A percentile compares a stretch with the other conserved stretches of the same genome.
Conservation (phyloP, 92 coral and sea anemone species). For the Phenganax subtilis region DNA sequence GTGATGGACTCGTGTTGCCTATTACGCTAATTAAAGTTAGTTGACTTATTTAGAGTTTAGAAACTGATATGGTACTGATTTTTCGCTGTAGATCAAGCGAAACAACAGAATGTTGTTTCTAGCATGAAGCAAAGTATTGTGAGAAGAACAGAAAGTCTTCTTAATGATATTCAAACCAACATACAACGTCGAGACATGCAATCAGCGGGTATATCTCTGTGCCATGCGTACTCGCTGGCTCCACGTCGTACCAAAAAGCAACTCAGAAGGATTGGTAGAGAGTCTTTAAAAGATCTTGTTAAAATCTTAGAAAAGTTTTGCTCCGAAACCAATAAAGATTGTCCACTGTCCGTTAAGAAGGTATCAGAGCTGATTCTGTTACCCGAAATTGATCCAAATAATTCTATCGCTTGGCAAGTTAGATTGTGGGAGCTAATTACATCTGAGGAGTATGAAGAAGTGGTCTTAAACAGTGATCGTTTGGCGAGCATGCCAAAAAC, state of each 20-base stretch:
- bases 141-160: slow-evolving; percentile 19
- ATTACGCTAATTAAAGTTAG: no score
- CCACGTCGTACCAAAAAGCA: slow-evolving; percentile 66
- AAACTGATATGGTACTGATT: no score
- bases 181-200: slow-evolving; percentile 55
- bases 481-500: slow-evolving; percentile 19
- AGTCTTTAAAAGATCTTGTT: slow-evolving; percentile 11
- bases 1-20: no score
- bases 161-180: slow-evolving; percentile 17
- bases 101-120: neutral
- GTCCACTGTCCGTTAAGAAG: slow-evolving; percentile 17
- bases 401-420: slow-evolving; percentile 39
- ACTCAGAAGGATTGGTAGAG: slow-evolving; percentile 38
- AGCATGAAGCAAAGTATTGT: slow-evolving; percentile 27
- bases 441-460: slow-evolving; percentile 30
- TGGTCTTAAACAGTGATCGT: slow-evolving; percentile 34
- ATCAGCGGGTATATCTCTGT: slow-evolving; percentile 66
- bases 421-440: slow-evolving; percentile 28
- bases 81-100: neutral
- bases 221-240: slow-evolving; percentile 74
- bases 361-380: slow-evolving; percentile 21
- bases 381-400: slow-evolving; percentile 37
- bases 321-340: neutral
- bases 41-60: no score
- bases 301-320: slow-evolving; percentile 26